Percentiles rank a stretch among this genome's conserved stretches.
Evolutionary conservation across 2,888 invertebrate genomes (phyloP).

Genomic region (Phania funesta): DNA sequence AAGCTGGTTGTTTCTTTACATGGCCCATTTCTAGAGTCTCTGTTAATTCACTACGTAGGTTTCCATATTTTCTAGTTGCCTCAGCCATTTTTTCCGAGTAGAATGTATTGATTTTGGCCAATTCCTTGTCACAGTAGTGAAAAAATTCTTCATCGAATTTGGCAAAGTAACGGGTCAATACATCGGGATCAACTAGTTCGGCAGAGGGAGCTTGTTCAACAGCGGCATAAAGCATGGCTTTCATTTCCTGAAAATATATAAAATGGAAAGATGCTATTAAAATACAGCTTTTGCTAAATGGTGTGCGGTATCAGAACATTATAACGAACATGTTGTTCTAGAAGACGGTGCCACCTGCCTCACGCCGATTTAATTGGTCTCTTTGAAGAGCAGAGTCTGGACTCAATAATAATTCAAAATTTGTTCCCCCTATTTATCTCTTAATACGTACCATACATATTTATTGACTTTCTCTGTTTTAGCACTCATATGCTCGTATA

Average conservation of each 20-base stretch:
- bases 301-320: no score
- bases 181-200: conserved; percentile 87
- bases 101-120: conserved; percentile 93
- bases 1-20: conserved; percentile 77
- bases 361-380: no score
- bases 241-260: conserved; percentile 86
- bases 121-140: conserved; percentile 90
- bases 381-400: no score
- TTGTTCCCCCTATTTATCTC: no score
- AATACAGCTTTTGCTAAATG: no score
- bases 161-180: conserved; percentile 86
- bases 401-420: no score
- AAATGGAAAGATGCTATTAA: no score
- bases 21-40: conserved; percentile 80
- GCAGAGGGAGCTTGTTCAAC: conserved; percentile 89
- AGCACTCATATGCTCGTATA: no score
- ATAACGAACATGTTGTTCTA: no score
- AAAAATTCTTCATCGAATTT: conserved; percentile 93
- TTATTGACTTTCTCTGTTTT: no score
- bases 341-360: no score
- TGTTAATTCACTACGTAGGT: conserved; percentile 86
- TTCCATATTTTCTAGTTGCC: conserved; percentile 90
- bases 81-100: conserved; percentile 95
- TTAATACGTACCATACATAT: no score
- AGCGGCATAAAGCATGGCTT: conserved; percentile 89